Base-by-base conservation (phyloP, 2,888 invertebrate genomes). In the Pseudococcus jackbeardsleyi region DNA sequence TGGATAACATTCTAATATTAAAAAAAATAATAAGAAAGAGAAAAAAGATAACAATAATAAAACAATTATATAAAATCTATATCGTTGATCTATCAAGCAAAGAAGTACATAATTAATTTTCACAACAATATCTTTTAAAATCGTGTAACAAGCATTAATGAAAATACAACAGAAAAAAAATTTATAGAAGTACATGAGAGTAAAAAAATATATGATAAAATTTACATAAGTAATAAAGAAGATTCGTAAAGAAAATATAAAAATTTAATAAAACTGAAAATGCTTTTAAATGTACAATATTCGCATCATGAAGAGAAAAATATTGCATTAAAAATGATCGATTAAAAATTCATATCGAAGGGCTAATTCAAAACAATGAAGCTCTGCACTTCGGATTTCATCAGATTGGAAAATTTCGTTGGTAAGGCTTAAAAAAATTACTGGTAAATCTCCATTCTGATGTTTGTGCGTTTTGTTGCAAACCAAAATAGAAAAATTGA, bases 221-320 rank as follows among this genome's bases (percentile, higher is more conserved):
- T 77, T 33, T 77, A 77, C 39, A 77, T 77, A 77, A 77, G 77
- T 77, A 77, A 77, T 77, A 77, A 77, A 77, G 77, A 77, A 77
- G 26, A 77, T 39, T 77, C n/a, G 77, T 39, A 77, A 77, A 77
- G 42, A 42, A 77, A 77, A 77, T 26, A 26, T 26, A 26, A 72
- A 72, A 72, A 72, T 26, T 72, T 26, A 15, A 72, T 26, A 15
- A 72, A 72, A 77, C 33, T 39, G 77, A 39, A 77, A 77, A 77
- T 77, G 77, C 77, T 42, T 39, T 39, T 77, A 26, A 77, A 77
- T 77, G 17, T 77, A 77, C 77, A 77, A 39, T 26, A 17, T 17
- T n/a, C 77, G 42, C 39, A 7, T 77, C 33, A 77, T 39, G 77
- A 42, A 39, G 19, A 26, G 39, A 77, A 26, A 77, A 77, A 77